These are phyloP conservation scores for Venustoraphidia nigricollis DNA, from an alignment of 2,888 invertebrate genomes.

Conservation along the genomic window DNA sequence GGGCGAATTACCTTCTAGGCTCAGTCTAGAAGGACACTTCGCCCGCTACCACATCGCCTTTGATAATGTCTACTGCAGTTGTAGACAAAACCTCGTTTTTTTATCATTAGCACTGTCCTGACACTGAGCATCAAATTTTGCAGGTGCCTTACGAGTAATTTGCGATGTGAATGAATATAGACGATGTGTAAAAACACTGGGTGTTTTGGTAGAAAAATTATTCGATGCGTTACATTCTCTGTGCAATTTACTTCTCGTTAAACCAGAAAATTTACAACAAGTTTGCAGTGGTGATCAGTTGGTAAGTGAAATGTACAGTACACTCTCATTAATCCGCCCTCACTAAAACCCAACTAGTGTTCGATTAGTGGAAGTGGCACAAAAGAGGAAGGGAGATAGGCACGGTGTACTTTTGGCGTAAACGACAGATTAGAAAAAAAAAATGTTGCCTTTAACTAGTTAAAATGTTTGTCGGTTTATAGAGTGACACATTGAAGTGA, in stretches of 20 bases:
- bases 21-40: too few relatives aligned
- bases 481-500: too few relatives aligned
- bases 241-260: constrained; percentile 86
- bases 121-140: constrained; percentile 15
- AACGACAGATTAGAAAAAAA: too few relatives aligned
- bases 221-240: constrained; percentile 93
- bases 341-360: too few relatives aligned
- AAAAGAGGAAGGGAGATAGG: too few relatives aligned
- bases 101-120: constrained; percentile 1
- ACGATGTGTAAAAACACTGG: constrained; percentile 64
- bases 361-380: too few relatives aligned
- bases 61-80: too few relatives aligned
- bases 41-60: too few relatives aligned
- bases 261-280: constrained; percentile 91
- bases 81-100: neutral
- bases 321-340: neutral
- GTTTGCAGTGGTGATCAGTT: constrained; percentile 88
- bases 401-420: too few relatives aligned
- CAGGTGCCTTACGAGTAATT: constrained; percentile 93
- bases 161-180: constrained; percentile 97
- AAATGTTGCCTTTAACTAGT: too few relatives aligned
- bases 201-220: constrained; percentile 66
- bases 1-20: too few relatives aligned
- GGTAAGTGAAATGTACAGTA: constrained; percentile 37
- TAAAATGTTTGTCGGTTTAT: too few relatives aligned